These are phyloP conservation scores for Rhea pennata DNA, from an alignment of 2,113 vertebrate genomes.

Conservation along the genomic window DNA sequence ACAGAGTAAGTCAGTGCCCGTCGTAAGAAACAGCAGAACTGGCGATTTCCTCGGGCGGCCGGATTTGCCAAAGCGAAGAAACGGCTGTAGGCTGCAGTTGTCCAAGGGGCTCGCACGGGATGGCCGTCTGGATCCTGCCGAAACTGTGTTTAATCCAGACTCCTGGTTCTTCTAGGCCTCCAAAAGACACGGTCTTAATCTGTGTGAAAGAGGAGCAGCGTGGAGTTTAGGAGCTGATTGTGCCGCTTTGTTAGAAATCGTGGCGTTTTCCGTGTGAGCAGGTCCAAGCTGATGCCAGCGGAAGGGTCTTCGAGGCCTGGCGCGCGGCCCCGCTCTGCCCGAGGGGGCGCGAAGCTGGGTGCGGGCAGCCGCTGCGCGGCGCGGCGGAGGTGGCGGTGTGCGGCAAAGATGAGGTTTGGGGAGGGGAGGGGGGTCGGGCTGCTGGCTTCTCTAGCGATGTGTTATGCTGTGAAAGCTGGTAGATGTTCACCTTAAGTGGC, in stretches of 20 bases:
- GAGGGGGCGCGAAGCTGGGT: neutral
- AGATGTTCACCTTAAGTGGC: neutral
- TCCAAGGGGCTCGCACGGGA: neutral
- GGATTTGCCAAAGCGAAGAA: neutral
- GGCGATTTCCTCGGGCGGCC: neutral
- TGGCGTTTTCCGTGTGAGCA: fast-evolving
- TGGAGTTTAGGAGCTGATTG: neutral
- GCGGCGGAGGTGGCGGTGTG: neutral
- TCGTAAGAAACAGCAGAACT: neutral
- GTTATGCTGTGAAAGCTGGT: neutral
- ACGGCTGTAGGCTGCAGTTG: no score
- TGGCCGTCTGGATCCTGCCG: neutral
- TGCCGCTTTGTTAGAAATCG: neutral
- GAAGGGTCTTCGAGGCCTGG: fast-evolving
- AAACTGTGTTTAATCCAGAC: neutral
- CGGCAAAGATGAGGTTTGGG: neutral
- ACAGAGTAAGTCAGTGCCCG: fast-evolving
- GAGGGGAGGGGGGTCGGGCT: neutral
- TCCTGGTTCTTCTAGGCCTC: neutral
- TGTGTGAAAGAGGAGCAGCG: neutral
- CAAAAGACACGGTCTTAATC: neutral
- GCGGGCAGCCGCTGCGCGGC: neutral
- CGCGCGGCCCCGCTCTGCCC: neutral
- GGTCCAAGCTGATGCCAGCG: fast-evolving
- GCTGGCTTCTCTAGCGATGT: neutral